Evolutionary conservation across 2,888 invertebrate species (phyloP).

Genomic region (Drosophila merina): DNA sequence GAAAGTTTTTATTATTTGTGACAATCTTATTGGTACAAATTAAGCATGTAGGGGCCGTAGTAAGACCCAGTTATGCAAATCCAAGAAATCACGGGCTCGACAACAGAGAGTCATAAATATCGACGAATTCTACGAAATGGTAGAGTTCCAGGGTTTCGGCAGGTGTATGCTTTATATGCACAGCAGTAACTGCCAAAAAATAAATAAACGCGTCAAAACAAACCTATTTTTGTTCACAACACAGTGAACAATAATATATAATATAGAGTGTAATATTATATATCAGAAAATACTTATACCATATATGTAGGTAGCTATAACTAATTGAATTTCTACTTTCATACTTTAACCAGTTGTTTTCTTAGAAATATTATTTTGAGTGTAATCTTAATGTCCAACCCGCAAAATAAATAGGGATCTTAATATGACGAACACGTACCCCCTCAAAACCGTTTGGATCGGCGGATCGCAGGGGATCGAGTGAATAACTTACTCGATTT

Average conservation of each 20-base stretch:
- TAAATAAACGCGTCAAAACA: slow-evolving; percentile 3
- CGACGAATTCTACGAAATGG: slow-evolving; percentile 72
- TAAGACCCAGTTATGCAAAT: slow-evolving; percentile 83
- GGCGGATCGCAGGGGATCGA: slow-evolving; percentile 16
- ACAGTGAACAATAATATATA: neutral
- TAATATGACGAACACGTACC: slow-evolving; percentile 35
- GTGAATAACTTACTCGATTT: slow-evolving; percentile 28
- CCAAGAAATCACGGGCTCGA: slow-evolving; percentile 50
- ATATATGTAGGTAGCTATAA: neutral
- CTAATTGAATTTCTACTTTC: neutral
- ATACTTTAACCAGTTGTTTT: neutral
- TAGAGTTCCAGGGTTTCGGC: slow-evolving; percentile 37
- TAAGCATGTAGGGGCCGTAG: slow-evolving; percentile 72
- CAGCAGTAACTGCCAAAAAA: slow-evolving; percentile 67
- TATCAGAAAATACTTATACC: neutral
- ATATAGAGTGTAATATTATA: too few species aligned
- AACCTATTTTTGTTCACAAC: neutral
- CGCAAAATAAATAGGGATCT: slow-evolving; percentile 17
- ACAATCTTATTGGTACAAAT: slow-evolving; percentile 55
- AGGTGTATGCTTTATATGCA: slow-evolving; percentile 74
- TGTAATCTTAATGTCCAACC: slow-evolving; percentile 35
- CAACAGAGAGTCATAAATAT: slow-evolving; percentile 71
- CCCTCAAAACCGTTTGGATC: slow-evolving; percentile 38
- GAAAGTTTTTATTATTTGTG: slow-evolving; percentile 57
- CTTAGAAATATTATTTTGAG: neutral